phyloP scores from a whole-genome alignment of 2,797 vertebrate species.

The Odontamblyopus lacepedii region DNA sequence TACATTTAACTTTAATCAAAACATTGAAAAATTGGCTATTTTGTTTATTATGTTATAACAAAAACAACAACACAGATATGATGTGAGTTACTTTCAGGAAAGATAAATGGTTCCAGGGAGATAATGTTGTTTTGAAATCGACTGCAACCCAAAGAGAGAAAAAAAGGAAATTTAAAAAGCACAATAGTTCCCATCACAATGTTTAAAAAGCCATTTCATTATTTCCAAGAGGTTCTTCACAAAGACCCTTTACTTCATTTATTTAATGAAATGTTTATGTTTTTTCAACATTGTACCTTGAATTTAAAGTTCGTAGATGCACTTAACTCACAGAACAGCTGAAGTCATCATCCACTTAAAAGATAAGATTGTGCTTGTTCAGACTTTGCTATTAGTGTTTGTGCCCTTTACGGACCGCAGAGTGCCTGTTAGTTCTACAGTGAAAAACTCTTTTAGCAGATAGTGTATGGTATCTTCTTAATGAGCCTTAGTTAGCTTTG shows the following conservation, averaged over 20 bases:
- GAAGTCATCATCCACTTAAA: slow-evolving; percentile 12
- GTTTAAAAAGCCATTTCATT: not conserved
- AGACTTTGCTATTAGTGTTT: slow-evolving; percentile 9
- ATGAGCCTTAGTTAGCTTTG: slow-evolving; percentile 33
- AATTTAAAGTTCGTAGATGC: slow-evolving; percentile 6
- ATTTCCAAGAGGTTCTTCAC: not conserved
- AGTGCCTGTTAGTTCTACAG: slow-evolving; percentile 11
- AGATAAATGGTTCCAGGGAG: slow-evolving; percentile 52
- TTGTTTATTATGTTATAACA: slow-evolving; percentile 39
- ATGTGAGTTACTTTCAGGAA: slow-evolving; percentile 39
- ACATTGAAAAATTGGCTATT: not conserved
- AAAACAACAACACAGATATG: slow-evolving; percentile 28
- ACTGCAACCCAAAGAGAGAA: slow-evolving; percentile 44
- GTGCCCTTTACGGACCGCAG: too few species aligned
- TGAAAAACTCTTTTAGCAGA: slow-evolving; percentile 19
- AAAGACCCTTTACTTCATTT: not conserved
- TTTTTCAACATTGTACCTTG: not conserved
- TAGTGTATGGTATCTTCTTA: slow-evolving; percentile 18
- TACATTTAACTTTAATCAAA: slow-evolving; percentile 10
- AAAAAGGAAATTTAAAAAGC: too few species aligned
- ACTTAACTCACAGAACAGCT: slow-evolving; percentile 21
- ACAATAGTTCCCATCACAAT: not conserved
- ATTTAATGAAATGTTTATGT: not conserved
- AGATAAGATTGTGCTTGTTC: not conserved
- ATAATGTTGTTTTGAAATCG: slow-evolving; percentile 60